These are phyloP conservation scores for Papilio xuthus DNA, from an alignment of 1,140 invertebrate species.

Conservation along the genomic window DNA sequence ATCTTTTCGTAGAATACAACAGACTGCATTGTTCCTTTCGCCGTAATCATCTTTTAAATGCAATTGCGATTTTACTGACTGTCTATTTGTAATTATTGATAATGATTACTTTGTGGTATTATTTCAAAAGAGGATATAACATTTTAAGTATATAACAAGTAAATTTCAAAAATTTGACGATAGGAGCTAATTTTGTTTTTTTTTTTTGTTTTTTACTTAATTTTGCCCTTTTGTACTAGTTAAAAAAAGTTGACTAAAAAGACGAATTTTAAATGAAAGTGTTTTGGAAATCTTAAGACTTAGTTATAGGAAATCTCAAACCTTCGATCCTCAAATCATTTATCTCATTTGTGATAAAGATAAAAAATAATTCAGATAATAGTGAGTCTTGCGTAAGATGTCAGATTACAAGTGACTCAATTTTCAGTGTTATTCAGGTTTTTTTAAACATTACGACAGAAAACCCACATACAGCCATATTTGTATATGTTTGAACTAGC, in stretches of 20 bases:
- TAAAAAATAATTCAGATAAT: neutral
- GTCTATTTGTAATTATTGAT: neutral
- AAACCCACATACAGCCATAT: neutral
- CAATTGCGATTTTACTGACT: neutral
- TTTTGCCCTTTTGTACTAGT: no score
- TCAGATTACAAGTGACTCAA: neutral
- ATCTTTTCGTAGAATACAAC: conserved; percentile 17
- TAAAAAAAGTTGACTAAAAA: no score
- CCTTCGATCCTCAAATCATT: neutral
- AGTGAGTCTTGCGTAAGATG: neutral
- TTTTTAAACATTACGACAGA: neutral
- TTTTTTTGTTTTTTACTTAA: no score
- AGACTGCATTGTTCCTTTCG: conserved; percentile 5
- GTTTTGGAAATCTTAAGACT: neutral
- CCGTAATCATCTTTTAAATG: neutral
- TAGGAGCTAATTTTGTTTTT: no score
- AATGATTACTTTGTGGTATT: neutral
- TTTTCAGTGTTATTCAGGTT: neutral
- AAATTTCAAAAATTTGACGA: no score
- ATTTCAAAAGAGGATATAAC: no score
- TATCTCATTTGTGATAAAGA: neutral
- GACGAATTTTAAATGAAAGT: no score
- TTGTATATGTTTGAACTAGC: neutral
- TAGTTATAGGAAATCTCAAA: neutral
- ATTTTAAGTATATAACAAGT: no score